A percentile compares a stretch with the other conserved stretches of the same genome.
phyloP scores from a whole-genome alignment of 2,113 vertebrate species.

The Pelvicachromis taeniatus region DNA sequence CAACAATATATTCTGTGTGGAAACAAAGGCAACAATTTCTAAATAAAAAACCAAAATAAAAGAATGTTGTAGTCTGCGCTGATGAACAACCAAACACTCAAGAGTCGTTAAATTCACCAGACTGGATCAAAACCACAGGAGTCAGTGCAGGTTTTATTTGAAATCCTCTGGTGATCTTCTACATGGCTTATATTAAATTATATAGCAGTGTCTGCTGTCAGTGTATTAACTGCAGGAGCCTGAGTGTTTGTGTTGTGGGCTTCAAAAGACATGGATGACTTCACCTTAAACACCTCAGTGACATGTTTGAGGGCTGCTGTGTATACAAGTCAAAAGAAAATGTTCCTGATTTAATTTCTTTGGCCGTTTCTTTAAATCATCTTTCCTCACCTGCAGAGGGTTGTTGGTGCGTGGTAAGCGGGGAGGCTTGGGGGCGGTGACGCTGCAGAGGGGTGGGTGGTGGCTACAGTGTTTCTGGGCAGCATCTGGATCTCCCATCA shows the following conservation, averaged over 20 bases:
- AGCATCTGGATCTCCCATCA: constrained; percentile 77
- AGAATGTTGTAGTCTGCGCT: background rate
- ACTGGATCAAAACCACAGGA: constrained; percentile 28
- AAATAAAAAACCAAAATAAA: constrained; percentile 1
- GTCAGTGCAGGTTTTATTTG: background rate
- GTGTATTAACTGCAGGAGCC: constrained; percentile 14
- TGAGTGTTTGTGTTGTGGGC: constrained; percentile 12
- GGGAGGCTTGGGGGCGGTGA: constrained; percentile 14
- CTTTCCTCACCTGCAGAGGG: constrained; percentile 51
- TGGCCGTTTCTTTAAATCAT: background rate
- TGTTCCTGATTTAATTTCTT: background rate
- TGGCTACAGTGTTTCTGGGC: constrained; percentile 72
- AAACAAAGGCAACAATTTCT: constrained; percentile 1
- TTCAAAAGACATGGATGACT: background rate
- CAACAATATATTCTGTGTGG: constrained; percentile 55
- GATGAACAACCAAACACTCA: constrained; percentile 18
- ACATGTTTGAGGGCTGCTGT: background rate
- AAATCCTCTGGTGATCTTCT: constrained; percentile 2
- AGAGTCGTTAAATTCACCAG: constrained; percentile 3
- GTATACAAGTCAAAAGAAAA: background rate
- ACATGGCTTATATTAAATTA: background rate
- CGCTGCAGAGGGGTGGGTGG: constrained; percentile 50
- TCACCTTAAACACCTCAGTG: constrained; percentile 2
- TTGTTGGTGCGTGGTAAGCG: constrained; percentile 2
- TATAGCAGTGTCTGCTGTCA: background rate